Evolutionary conservation across 2,888 invertebrate species (phyloP).

Genomic region (Drosophila formosana): DNA sequence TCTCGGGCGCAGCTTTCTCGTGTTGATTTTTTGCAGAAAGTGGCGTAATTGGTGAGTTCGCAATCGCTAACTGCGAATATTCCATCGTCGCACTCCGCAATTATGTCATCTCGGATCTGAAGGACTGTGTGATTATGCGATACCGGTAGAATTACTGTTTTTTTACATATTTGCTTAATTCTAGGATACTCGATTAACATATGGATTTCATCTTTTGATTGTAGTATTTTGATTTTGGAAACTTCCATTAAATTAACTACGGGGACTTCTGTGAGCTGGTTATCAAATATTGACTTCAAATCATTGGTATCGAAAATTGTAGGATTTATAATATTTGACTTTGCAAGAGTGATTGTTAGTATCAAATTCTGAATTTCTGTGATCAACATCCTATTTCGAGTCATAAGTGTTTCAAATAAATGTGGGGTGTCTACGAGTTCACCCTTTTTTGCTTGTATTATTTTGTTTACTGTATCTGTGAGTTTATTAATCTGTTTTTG

Average conservation of each 20-base stretch:
- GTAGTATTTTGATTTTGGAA: constrained; percentile 5
- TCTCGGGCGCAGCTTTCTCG: constrained; percentile 1
- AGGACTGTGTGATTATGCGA: not conserved
- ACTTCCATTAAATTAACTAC: constrained; percentile 7
- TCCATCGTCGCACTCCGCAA: constrained; percentile 9
- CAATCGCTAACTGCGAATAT: constrained; percentile 1
- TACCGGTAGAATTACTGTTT: not conserved
- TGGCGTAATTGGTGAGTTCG: not conserved
- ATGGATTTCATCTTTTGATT: constrained; percentile 2
- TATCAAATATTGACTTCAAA: constrained; percentile 4
- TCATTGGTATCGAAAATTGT: constrained; percentile 3
- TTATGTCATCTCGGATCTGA: constrained; percentile 5
- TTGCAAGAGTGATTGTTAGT: constrained; percentile 12
- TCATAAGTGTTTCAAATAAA: constrained; percentile 3
- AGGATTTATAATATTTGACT: constrained; percentile 5
- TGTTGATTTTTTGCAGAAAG: constrained; percentile 4
- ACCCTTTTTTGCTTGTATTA: not conserved
- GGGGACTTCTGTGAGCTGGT: constrained; percentile 5
- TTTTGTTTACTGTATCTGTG: constrained; percentile 1
- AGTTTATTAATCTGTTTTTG: constrained; percentile 9
- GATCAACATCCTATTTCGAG: constrained; percentile 18
- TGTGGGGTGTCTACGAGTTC: not conserved
- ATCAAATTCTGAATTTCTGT: constrained; percentile 10
- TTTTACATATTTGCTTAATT: constrained; percentile 8
- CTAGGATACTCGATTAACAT: constrained; percentile 4